Conservation (phyloP, 2,113 vertebrate species). For the Vombatus ursinus region DNA sequence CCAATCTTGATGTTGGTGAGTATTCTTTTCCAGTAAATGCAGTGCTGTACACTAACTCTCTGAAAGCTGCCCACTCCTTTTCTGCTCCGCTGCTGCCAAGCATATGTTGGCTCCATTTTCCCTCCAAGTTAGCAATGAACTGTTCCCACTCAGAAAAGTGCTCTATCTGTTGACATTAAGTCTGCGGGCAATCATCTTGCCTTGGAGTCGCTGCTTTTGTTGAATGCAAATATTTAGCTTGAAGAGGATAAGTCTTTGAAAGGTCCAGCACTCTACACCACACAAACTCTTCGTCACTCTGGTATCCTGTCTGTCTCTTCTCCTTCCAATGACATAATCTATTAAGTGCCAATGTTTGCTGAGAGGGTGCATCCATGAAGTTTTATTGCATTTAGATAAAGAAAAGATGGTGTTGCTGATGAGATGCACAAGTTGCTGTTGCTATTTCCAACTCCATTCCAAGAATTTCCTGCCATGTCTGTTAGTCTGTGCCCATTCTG, state of each 20-base stretch:
- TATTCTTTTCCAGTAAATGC: neutral
- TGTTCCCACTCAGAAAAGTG: neutral
- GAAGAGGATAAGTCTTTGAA: neutral
- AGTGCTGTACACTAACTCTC: too few species aligned
- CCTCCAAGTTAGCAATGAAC: too few species aligned
- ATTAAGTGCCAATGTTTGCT: neutral
- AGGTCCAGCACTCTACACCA: neutral
- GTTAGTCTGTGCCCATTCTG: neutral
- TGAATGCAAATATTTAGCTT: neutral
- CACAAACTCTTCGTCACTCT: neutral
- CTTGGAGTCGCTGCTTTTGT: neutral
- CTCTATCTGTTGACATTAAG: neutral
- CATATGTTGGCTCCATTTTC: too few species aligned
- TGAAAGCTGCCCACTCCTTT: too few species aligned
- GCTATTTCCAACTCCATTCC: neutral
- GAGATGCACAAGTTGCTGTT: neutral
- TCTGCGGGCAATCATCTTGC: neutral
- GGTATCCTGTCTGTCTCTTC: neutral
- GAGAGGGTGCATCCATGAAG: neutral
- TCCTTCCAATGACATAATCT: neutral
- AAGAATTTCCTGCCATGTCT: neutral
- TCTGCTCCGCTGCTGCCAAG: too few species aligned
- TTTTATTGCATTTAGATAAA: too few species aligned
- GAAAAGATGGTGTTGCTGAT: neutral
- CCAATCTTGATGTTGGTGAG: too few species aligned